Evolutionary conservation across 2,888 invertebrate genomes (phyloP).

Genomic region (Amphipyra tragopoginis): DNA sequence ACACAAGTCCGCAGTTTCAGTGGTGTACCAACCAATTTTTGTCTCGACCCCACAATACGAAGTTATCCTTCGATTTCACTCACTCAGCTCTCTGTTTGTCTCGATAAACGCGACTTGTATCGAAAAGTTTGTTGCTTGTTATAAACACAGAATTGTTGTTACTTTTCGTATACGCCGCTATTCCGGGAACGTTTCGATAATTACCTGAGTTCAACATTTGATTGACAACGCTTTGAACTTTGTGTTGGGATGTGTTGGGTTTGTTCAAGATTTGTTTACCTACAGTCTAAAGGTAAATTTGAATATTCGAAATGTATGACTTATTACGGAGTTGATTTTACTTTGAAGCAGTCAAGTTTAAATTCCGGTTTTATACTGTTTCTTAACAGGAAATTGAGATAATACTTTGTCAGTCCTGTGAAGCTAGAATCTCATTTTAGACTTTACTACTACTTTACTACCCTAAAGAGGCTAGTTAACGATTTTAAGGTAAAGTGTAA

Average conservation of each 20-base stretch:
- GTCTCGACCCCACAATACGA: constrained; percentile 61
- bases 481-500: too few species aligned
- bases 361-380: too few species aligned
- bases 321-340: too few species aligned
- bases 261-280: constrained; percentile 7
- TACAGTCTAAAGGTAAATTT: not conserved
- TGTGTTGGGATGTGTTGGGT: constrained; percentile 13
- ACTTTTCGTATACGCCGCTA: constrained; percentile 28
- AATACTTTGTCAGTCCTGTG: too few species aligned
- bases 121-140: constrained; percentile 51
- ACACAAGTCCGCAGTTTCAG: constrained; percentile 36
- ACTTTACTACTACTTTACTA: too few species aligned
- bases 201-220: constrained; percentile 43
- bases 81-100: constrained; percentile 59
- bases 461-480: too few species aligned
- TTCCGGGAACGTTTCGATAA: constrained; percentile 30
- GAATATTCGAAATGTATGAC: constrained; percentile 1
- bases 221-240: constrained; percentile 33
- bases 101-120: constrained; percentile 51
- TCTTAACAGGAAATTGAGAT: too few species aligned
- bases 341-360: too few species aligned
- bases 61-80: constrained; percentile 71
- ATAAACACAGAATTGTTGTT: constrained; percentile 44
- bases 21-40: constrained; percentile 39
- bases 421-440: too few species aligned